Base-by-base conservation (phyloP, 2,113 vertebrate genomes). In the Sisor rabdophorus region DNA sequence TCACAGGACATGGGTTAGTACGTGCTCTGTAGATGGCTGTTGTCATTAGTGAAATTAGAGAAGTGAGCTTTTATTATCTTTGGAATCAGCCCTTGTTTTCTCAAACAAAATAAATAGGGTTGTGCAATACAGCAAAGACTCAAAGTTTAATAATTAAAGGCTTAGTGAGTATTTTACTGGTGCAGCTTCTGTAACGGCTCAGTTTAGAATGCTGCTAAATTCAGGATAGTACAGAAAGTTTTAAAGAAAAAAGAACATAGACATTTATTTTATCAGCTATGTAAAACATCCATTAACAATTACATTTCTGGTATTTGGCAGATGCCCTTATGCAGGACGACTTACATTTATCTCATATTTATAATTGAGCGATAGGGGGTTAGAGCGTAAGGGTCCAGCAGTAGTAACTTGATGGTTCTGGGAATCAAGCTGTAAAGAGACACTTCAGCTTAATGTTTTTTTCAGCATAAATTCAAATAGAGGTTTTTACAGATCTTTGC, bases 101-200 rank as follows among this genome's bases (percentile, higher is more conserved):
- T 6, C 20, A 55, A 58, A 56, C 36, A 67, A 44, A 64, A 47
- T 67, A 78, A 82, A 82, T 36, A 77, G 11, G 12, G 32, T 56
- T 56, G 60, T 30, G 61, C 22, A 77, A 77, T 58, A 74, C 26
- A 48, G 48, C 24, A 47, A 32, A 58, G 19, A 32, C 16, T 26
- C 1, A 26, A 24, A 71, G 76, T 63, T 72, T 71, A 82, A 82
- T 76, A 69, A 79, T 48, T 76, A 58, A 79, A 40, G n/a, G 59
- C 19, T 32, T 47, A 56, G 63, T 30, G 24, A 60, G 65, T 22
- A 77, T 40, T 77, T 56, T 30, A 17, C 63, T 52, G 11, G 17
- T n/a, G 6, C 47, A 28, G 16, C 20, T 54, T 58, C 11, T 64
- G 7, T 32, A n/a, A n/a, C 32, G 7, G 15, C 20, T 22, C 20